Base-by-base conservation (phyloP, 2,888 invertebrate species). In the Amaurobius ferox region DNA sequence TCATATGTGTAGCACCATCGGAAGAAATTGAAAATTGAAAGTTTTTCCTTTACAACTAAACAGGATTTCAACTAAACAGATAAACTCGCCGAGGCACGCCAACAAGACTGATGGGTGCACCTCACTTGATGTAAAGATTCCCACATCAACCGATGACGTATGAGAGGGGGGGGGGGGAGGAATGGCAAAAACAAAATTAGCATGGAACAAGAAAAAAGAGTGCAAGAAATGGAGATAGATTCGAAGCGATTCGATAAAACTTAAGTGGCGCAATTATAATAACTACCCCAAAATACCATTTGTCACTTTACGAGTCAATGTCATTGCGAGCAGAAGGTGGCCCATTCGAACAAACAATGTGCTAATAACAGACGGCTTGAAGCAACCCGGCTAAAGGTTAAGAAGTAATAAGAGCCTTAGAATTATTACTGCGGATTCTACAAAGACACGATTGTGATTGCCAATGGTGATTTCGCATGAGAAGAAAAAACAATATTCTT, bases 341-440 rank as follows among this genome's bases (percentile, higher is more conserved):
- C 81, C 79, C 76, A 66, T 85, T 85, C 83, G 72, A 83, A 66
- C 83, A 85, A 85, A 85, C 83, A 85, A 77, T 77, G 83, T 85
- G 83, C 83, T 85, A 85, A 85, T 85, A 77, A 77, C 77, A 66
- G 72, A 44, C 66, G 55, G 11, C 61, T 44, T 30, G n/a, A 19
- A 39, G 32, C 39, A 61, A 68, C 19, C 29, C 40, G 29, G 32
- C 73, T 55, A 77, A 72, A 77, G 83, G 83, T 85, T 77, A 78
- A 77, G 70, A 67, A 55, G 48, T 85, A 85, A 85, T 85, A 85
- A 72, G 73, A 32, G 23, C 55, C 23, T 55, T 55, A 23, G 23
- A 55, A 55, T 55, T 55, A 55, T 55, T 55, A 55, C 11, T 23
- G 19, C 55, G 55, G 55, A 55, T 16, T 55, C 23, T 55, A 55